Base-by-base conservation (phyloP, 2,888 invertebrate species). In the Gastracanthus pulcherrimus region DNA sequence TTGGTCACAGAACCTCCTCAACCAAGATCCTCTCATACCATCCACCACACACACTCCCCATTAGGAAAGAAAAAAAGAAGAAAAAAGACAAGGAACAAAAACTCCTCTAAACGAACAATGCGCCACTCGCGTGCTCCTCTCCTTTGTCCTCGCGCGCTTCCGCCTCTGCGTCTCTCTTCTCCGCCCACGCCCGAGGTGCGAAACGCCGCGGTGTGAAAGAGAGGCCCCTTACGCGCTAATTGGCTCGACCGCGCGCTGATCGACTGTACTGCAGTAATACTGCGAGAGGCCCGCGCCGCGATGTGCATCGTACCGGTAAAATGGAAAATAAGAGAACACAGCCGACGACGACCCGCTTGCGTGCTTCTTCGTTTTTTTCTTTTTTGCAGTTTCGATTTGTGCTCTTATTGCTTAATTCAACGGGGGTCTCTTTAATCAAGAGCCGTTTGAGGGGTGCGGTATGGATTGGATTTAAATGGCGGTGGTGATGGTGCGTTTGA, bases 151-250 rank as follows among this genome's bases (percentile, higher is more conserved):
- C 48, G 48, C 48, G 19, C 23, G 66, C 62, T 45, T 45, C 60
- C 26, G n/a, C 45, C 55, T 62, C 34, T 29, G 58, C 45, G 45
- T 62, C 31, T 69, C 31, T 19, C 36, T 34, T 58, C 23, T 41
- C 34, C 36, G 60, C 31, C 23, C 9, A 13, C 1, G 16, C 26
- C n/a, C 7, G 34, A 48, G 38, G 60, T 60, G 60, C 48, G 45
- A 60, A 58, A 16, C 45, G 41, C n/a, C n/a, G n/a, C n/a, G n/a
- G n/a, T n/a, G n/a, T n/a, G n/a, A n/a, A n/a, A n/a, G n/a, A n/a
- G n/a, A n/a, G n/a, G n/a, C n/a, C n/a, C n/a, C n/a, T n/a, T n/a
- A 19, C 58, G 71, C 79, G 66, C 74, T 79, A 79, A 79, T 79
- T 79, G 79, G 67, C 72, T 70, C 29, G 3, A 51, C 36, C 55